Base-by-base conservation (phyloP, 2,797 vertebrate species). In the Scleropages formosus region DNA sequence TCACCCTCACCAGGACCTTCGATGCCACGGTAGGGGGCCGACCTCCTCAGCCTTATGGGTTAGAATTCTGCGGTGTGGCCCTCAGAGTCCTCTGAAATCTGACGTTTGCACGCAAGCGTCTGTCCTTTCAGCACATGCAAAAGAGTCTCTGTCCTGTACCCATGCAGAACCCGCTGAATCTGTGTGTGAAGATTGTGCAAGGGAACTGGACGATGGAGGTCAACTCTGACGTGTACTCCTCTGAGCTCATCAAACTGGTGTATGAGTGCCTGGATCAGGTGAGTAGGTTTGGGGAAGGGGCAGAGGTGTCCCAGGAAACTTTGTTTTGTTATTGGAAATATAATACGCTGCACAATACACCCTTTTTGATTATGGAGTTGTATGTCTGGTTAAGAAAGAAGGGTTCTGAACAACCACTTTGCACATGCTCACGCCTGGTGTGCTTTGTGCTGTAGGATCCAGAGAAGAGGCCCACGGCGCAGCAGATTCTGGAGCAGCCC, bases 171-270 rank as follows among this genome's bases (percentile, higher is more conserved):
- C 93, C 97, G 6, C 90, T 99, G 81, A 99, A 99, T 84, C 91
- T 99, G 56, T 99, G 98, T 86, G 96, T 98, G 84, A 99, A 98
- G 93, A 99, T 99, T 74, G 97, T 99, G 46, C 97, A 99, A 84
- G 98, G 98, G 73, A 98, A 98, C 87, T 95, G 96, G 49, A 95
- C 96, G 47, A 95, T 96, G 96, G 96, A 98, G 65, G 92, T 96
- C 77, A 94, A 97, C 87, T 93, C 95, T 0, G 94, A 92, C 72
- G 84, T 94, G 68, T 98, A 96, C 84, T 94, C 95, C 10, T 11
- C 92, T 73, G 95, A 90, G 4, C 74, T 98, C 84, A 96, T 97
- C 83, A 90, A 95, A 74, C 90, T 97, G 87, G 95, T 98, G 67
- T 95, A 96, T 10, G 91, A 93, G 16, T 99, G 98, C 83, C 94